Percentiles rank a stretch among this genome's conserved stretches.
These are phyloP conservation scores for Rhombomys opimus DNA, from an alignment of 2,113 vertebrate species.

Conservation along the genomic window DNA sequence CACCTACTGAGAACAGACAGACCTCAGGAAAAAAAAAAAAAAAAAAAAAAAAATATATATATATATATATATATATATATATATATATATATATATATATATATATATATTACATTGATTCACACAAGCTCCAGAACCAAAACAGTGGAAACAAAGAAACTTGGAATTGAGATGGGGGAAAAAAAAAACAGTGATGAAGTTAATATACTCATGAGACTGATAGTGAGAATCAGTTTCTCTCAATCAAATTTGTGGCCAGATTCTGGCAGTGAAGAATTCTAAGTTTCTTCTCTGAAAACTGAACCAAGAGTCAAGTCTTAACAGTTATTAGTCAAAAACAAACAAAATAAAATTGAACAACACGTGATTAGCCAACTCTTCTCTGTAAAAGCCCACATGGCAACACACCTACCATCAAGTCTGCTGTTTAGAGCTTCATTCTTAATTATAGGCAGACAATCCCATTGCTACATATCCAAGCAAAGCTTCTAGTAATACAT, in stretches of 20 bases:
- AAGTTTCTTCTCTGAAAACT: slow-evolving; percentile 36
- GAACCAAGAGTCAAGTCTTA: background rate
- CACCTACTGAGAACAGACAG: background rate
- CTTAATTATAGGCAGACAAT: slow-evolving; percentile 15
- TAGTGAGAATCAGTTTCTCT: slow-evolving; percentile 39
- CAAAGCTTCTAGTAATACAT: slow-evolving; percentile 55
- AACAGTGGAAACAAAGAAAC: background rate
- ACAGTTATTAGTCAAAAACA: background rate
- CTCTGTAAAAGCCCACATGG: background rate
- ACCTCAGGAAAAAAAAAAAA: background rate
- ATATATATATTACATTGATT: background rate
- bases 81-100: no score
- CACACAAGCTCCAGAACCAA: background rate
- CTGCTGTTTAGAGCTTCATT: slow-evolving; percentile 8
- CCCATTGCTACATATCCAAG: background rate
- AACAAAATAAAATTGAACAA: background rate
- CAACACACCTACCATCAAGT: slow-evolving; percentile 19
- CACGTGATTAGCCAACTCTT: background rate
- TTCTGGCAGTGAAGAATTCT: background rate
- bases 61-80: no score
- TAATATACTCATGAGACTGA: slow-evolving; percentile 41
- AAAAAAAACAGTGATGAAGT: slow-evolving; percentile 17
- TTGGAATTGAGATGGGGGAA: background rate
- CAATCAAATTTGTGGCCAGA: background rate
- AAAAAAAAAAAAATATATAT: no score